Evolutionary conservation across 1,140 invertebrate species (phyloP).

Genomic region (Thaumatotibia leucotreta): DNA sequence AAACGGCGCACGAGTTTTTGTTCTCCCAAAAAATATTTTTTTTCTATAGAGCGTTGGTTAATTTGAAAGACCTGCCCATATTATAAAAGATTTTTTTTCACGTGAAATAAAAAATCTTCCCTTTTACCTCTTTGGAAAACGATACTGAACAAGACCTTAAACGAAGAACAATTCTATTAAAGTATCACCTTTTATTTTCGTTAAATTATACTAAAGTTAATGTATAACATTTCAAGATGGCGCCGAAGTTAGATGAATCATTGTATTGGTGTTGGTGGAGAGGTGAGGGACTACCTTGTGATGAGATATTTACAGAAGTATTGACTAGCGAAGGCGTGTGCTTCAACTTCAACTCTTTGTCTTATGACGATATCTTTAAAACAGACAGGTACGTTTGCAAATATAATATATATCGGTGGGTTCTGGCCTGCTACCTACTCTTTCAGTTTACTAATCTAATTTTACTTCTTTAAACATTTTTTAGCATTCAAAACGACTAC

Average conservation of each 20-base stretch:
- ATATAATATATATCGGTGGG: background rate
- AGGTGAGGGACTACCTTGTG: background rate
- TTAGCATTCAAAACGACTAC: conserved; percentile 14
- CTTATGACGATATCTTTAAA: conserved; percentile 22
- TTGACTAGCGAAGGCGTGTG: conserved; percentile 29
- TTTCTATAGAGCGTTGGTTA: too few species aligned
- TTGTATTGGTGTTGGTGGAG: conserved; percentile 5
- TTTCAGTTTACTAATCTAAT: background rate
- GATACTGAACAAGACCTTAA: too few species aligned
- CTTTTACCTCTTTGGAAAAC: too few species aligned
- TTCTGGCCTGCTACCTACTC: too few species aligned
- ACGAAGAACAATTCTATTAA: too few species aligned
- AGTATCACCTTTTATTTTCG: too few species aligned
- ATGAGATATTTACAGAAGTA: conserved; percentile 18
- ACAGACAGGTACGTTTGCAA: conserved; percentile 15
- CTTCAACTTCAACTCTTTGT: conserved; percentile 27
- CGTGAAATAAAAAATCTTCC: too few species aligned
- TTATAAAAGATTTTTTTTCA: too few species aligned
- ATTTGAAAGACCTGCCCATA: too few species aligned
- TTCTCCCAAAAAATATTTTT: too few species aligned
- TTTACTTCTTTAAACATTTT: background rate
- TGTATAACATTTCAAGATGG: background rate
- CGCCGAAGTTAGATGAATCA: conserved; percentile 15
- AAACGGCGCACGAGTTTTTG: too few species aligned
- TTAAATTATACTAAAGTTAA: background rate